Evolutionary conservation across 2,113 vertebrate species (phyloP), one percentile per base, ranked within the genome.

Genomic region (Steatornis caripensis): DNA sequence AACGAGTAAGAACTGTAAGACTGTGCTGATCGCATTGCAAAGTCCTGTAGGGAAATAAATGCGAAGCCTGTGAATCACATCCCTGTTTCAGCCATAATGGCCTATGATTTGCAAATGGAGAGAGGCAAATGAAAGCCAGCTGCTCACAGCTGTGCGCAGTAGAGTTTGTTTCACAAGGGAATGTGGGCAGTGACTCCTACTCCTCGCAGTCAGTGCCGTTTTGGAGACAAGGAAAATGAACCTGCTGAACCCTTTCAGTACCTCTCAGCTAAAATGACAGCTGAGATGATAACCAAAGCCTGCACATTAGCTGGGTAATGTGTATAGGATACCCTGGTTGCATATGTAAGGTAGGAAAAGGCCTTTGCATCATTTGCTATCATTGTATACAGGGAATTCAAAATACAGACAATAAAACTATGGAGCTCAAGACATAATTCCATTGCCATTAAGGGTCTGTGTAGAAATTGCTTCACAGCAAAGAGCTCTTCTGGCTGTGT

Each of bases 1-100:
- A 97, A 98, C 3, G 96, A 90, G 11, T 48, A 43, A 26, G 62
- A 85, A n/a, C 58, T 55, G 39, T 24, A 86, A 54, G 84, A 95
- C 61, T 95, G 91, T 15, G 89, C 80, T 21, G 60, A 82, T 81
- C 15, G 34, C 30, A 41, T 68, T 76, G 90, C 22, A 15, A 98
- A 98, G 55, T 70, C 90, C 97, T 98, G 96, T 46, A 57, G 2
- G 17, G 36, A 97, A 77, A 48, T 19, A 93, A 21, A 86, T 22
- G 45, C 26, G 83, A 60, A 27, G 24, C 10, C 32, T 62, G 18
- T 71, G 57, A 80, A 53, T 62, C 36, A 46, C 16, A 51, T 17
- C 69, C 12, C 9, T 27, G 45, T 23, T 75, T 43, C 57, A 27
- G 13, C 45, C 68, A 3, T 36, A n/a, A 37, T 0, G 0, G n/a